These are phyloP conservation scores for Tolmerus cingulatus DNA, from an alignment of 2,888 invertebrate genomes.

Conservation along the genomic window DNA sequence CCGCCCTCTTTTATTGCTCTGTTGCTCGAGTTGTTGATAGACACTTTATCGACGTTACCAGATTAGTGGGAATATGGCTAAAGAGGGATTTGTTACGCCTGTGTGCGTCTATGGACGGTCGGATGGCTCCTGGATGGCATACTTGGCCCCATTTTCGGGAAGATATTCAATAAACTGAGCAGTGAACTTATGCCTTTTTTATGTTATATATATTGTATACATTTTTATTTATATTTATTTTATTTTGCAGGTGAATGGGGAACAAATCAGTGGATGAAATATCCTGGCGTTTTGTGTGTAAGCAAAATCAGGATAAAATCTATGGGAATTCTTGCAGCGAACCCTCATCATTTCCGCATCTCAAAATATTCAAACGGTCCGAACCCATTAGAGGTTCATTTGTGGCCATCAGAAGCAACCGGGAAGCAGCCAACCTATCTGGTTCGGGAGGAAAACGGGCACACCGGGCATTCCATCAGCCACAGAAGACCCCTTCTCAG, in stretches of 20 bases:
- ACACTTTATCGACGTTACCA: not conserved
- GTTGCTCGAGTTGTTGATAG: slow-evolving; percentile 22
- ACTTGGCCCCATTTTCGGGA: not conserved
- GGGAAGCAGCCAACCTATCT: not conserved
- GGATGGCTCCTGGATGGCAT: not conserved
- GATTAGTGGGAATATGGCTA: not conserved
- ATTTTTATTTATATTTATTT: not conserved
- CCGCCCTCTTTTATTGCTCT: slow-evolving; percentile 16
- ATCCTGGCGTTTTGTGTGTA: not conserved
- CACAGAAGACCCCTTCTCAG: not conserved
- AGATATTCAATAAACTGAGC: not conserved
- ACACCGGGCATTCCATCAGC: not conserved
- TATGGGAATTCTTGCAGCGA: not conserved
- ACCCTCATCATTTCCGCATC: not conserved
- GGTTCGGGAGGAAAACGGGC: not conserved
- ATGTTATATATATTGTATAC: not conserved
- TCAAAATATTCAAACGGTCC: not conserved
- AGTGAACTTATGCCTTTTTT: not conserved
- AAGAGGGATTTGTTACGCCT: not conserved
- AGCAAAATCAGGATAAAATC: not conserved
- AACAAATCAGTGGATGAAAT: not conserved
- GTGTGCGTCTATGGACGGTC: not conserved
- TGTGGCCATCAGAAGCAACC: not conserved
- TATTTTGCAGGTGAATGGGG: not conserved
- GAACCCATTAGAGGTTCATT: not conserved